phyloP scores from a whole-genome alignment of 2,888 invertebrate genomes.

The Platycnemis pennipes region DNA sequence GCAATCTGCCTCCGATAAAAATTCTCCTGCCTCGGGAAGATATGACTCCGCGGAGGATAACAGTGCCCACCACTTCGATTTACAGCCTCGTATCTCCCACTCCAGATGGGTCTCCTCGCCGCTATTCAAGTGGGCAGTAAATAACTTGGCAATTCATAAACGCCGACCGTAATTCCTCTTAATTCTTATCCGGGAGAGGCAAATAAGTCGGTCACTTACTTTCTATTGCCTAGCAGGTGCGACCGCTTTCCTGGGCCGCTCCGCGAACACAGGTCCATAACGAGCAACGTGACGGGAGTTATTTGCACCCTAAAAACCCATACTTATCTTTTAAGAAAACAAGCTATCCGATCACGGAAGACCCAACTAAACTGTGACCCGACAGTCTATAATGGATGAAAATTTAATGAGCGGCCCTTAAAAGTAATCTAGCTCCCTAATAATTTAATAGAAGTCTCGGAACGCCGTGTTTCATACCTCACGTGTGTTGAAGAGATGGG shows the following conservation, averaged over 20 bases:
- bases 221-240: background rate
- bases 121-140: background rate
- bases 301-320: background rate
- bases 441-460: background rate
- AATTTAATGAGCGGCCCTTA: slow-evolving; percentile 8
- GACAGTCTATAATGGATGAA: background rate
- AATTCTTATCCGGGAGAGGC: background rate
- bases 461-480: background rate
- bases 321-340: background rate
- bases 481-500: background rate
- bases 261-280: background rate
- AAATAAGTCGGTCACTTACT: background rate
- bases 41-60: no score
- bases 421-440: slow-evolving; percentile 15
- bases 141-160: background rate
- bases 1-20: no score
- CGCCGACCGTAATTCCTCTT: no score
- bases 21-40: no score
- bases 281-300: background rate
- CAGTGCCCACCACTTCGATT: background rate
- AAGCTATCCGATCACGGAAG: background rate
- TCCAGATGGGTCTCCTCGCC: background rate
- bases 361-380: background rate
- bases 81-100: background rate
- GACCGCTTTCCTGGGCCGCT: background rate